Base-by-base conservation (phyloP, 1,140 invertebrate species). In the Dendrolimus punctatus region DNA sequence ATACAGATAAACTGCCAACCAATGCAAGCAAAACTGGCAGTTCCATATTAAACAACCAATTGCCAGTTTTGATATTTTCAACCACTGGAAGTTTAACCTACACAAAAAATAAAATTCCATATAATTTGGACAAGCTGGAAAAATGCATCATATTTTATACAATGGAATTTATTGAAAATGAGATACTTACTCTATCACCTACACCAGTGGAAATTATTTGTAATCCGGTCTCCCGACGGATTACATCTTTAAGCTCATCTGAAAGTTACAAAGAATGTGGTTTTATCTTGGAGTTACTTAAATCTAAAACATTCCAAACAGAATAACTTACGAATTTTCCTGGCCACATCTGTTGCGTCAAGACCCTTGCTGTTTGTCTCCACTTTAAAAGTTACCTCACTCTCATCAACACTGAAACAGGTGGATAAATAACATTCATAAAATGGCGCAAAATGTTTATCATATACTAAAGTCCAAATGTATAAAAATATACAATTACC, bases 321-420 rank as follows among this genome's bases (percentile, higher is more conserved):
- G 23, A 23, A 46, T 37, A 40, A 55, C 71, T 77, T 77, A 94
- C 94, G 92, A 57, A 96, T 93, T 68, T 84, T 89, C 45, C 84
- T 88, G 4, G 92, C 93, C 6, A 97, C 91, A 65, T 93, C 90
- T n/a, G 89, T 90, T 8, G 94, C 92, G 67, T 93, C 92, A 46
- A 92, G 88, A 9, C 89, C 90, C 71, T 90, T 91, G 53, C 75
- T 88, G 80, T 95, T 95, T 55, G 90, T 90, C 53, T 90, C 88
- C 7, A 96, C 94, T 90, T 92, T 94, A 78, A 97, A 97, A 5
- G 93, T 93, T 4, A 97, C 92, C 87, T 95, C 92, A 53, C 92
- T 91, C 36, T 88, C 85, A 57, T 93, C 91, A 58, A 95, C 91
- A 53, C 94, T 94, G 64, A 50, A 87, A 87, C 50, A 42, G 23